Evolutionary conservation across 2,888 invertebrate species (phyloP).

Genomic region (Acleris literana): DNA sequence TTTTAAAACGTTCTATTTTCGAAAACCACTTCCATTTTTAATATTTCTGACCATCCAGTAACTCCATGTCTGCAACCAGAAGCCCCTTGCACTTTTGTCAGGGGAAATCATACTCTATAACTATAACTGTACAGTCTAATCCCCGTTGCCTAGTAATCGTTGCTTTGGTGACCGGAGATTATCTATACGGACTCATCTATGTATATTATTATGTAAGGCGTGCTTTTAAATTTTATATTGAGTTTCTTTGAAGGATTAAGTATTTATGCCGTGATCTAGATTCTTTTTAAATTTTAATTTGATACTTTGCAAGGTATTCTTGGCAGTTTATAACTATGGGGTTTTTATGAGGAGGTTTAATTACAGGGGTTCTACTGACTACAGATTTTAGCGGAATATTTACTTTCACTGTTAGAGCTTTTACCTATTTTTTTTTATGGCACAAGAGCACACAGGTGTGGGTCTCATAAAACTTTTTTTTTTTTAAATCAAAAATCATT

Average conservation of each 20-base stretch:
- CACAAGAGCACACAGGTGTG: too few species aligned
- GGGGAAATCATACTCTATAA: constrained; percentile 75
- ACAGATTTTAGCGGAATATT: too few species aligned
- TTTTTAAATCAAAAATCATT: too few species aligned
- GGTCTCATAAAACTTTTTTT: too few species aligned
- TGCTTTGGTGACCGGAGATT: constrained; percentile 73
- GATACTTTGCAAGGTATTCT: not conserved
- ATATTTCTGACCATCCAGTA: constrained; percentile 35
- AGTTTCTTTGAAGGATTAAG: not conserved
- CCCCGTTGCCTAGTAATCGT: constrained; percentile 74
- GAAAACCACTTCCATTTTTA: not conserved
- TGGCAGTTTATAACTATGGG: too few species aligned
- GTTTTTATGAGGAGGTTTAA: too few species aligned
- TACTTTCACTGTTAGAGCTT: too few species aligned
- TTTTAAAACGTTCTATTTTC: not conserved
- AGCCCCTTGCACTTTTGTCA: constrained; percentile 69
- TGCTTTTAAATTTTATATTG: constrained; percentile 23
- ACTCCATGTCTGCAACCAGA: constrained; percentile 45
- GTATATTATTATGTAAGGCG: constrained; percentile 28
- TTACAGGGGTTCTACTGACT: too few species aligned
- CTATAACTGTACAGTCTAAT: constrained; percentile 62
- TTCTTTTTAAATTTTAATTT: not conserved
- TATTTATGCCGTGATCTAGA: constrained; percentile 1
- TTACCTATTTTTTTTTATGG: too few species aligned
- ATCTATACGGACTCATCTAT: constrained; percentile 43